These are phyloP conservation scores for Helicoverpa armigera DNA, from an alignment of 1,140 invertebrate species.

Conservation along the genomic window DNA sequence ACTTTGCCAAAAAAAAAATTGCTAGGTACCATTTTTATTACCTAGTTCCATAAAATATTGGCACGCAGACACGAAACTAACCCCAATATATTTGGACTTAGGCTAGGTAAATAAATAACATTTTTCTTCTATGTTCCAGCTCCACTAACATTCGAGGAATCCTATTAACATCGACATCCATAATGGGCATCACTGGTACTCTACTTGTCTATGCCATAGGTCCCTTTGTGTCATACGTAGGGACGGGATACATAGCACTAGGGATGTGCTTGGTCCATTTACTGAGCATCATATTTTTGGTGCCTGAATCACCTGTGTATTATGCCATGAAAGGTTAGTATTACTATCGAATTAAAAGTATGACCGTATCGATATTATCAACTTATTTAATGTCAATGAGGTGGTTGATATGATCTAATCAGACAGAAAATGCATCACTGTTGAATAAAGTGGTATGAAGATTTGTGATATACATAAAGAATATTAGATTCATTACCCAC, in stretches of 20 bases:
- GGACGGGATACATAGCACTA: slow-evolving; percentile 65
- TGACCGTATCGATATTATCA: too few species aligned
- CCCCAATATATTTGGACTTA: background rate
- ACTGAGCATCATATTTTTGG: slow-evolving; percentile 33
- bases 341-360: background rate
- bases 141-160: slow-evolving; percentile 72
- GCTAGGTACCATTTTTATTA: background rate
- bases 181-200: slow-evolving; percentile 68
- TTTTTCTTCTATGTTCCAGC: slow-evolving; percentile 52
- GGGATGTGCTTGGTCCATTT: slow-evolving; percentile 60
- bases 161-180: slow-evolving; percentile 66
- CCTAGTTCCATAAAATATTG: background rate
- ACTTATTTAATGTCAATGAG: too few species aligned
- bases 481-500: too few species aligned
- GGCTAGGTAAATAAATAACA: background rate
- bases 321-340: slow-evolving; percentile 67
- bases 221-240: slow-evolving; percentile 63
- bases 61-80: background rate
- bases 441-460: too few species aligned
- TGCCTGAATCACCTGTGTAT: slow-evolving; percentile 70
- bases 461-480: too few species aligned
- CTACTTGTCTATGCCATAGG: slow-evolving; percentile 65
- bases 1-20: too few species aligned
- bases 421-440: too few species aligned
- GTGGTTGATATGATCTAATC: too few species aligned